A percentile compares a stretch with the other conserved stretches of the same genome.
These are phyloP conservation scores for Cryptus viduatorius DNA, from an alignment of 2,888 invertebrate species.

Conservation along the genomic window DNA sequence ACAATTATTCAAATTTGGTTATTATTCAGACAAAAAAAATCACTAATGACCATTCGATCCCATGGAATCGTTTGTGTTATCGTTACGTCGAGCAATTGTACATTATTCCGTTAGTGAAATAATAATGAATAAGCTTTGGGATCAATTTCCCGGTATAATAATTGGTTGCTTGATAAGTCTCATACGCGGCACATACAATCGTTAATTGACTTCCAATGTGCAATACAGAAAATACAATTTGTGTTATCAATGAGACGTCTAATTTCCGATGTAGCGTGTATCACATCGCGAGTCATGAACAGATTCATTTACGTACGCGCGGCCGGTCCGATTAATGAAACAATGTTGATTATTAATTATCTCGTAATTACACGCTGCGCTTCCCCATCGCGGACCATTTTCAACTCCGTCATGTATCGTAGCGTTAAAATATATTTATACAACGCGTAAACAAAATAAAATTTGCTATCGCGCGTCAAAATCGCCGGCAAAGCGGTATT, in stretches of 20 bases:
- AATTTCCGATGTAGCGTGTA: conserved; percentile 46
- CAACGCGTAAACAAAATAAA: background rate
- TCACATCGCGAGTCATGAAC: background rate
- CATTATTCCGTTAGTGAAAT: conserved; percentile 14
- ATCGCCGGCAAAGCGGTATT: background rate
- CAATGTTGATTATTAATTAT: conserved; percentile 51
- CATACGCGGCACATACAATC: conserved; percentile 9
- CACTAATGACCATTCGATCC: background rate
- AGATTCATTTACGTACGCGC: conserved; percentile 28
- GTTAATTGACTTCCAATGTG: conserved; percentile 62
- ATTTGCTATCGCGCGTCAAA: background rate
- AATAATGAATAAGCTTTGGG: conserved; percentile 21
- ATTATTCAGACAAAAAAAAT: no score
- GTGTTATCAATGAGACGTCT: conserved; percentile 39
- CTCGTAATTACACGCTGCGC: conserved; percentile 23
- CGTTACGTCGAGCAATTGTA: conserved; percentile 36
- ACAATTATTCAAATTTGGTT: no score
- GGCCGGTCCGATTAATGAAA: conserved; percentile 28
- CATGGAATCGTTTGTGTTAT: background rate
- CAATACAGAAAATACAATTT: conserved; percentile 48
- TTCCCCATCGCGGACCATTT: background rate
- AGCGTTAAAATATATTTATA: conserved; percentile 27
- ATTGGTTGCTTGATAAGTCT: conserved; percentile 62
- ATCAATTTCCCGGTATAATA: conserved; percentile 51
- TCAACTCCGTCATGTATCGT: background rate